Conservation (phyloP, 1,140 invertebrate species). For the Mya arenaria region DNA sequence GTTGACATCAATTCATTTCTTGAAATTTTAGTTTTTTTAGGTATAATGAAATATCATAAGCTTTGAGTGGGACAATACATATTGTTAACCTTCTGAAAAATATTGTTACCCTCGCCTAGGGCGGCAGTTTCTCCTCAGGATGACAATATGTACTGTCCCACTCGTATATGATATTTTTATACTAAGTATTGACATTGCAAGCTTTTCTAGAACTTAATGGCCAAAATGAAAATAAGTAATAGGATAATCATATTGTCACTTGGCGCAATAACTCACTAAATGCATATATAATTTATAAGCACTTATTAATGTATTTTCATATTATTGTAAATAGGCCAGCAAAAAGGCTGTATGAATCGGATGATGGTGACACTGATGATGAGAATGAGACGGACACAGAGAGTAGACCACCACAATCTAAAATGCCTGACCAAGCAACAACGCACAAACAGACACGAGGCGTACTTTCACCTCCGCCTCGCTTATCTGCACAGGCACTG, state of each 20-base stretch:
- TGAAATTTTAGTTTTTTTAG: neutral
- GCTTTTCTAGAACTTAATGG: conserved; percentile 2
- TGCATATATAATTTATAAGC: neutral
- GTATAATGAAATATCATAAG: neutral
- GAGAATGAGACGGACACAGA: conserved; percentile 1
- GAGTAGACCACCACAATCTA: conserved; percentile 13
- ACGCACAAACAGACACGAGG: too few species aligned
- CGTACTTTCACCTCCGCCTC: too few species aligned
- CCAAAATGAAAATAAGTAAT: neutral
- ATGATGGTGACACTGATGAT: neutral
- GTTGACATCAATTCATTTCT: neutral
- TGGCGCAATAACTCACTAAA: neutral
- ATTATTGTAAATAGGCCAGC: conserved; percentile 29
- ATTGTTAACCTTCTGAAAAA: neutral
- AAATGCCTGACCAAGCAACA: conserved; percentile 6
- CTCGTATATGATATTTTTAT: neutral
- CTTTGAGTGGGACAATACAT: neutral
- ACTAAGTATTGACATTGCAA: neutral
- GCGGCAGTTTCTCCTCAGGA: neutral
- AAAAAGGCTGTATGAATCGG: conserved; percentile 24
- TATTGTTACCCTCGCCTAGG: neutral
- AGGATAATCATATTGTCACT: neutral
- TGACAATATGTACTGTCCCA: neutral
- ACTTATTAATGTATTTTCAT: neutral
- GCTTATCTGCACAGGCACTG: too few species aligned